Evolutionary conservation across 2,888 invertebrate genomes (phyloP), one percentile per base, ranked within the genome.

Genomic region (Synergus japonicus): DNA sequence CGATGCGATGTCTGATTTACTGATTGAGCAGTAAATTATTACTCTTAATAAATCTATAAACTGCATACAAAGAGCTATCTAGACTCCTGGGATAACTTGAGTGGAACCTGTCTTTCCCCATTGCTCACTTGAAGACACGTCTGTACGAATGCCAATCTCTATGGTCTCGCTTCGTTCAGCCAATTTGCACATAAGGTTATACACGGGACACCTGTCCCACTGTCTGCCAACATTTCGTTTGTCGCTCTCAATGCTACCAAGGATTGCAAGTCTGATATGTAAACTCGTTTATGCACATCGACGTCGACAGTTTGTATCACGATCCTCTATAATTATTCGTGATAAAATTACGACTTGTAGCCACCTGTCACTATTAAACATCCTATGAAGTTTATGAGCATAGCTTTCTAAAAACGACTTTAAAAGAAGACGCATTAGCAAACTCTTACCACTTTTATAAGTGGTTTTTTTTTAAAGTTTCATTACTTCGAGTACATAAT

Each of bases 221-320:
- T 73, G 69, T 73, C 49, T 37, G n/a, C 73, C 73, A 73, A 73
- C 73, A 49, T 73, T 73, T 73, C 73, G 54, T 73, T 54, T 60
- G 60, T 60, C 60, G 60, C 22, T 60, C 22, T 60, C 22, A 22
- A 60, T 60, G 60, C 60, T 60, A 10, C 60, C 60, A 9, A 54
- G 49, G 49, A 73, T 73, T 73, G 49, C 54, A 9, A 54, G 73
- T 73, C 60, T 15, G 73, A 73, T 73, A 73, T 73, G 73, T 18
- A 73, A 73, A 73, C 29, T 54, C 54, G 54, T 73, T 73, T 37
- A 73, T 73, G 73, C 73, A 37, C 49, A 49, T 54, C 49, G 73
- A 54, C 73, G 54, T 54, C 49, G 73, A 54, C 73, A 73, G 54
- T 22, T 60, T 37, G 37, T 73, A 15, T 73, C 73, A 54, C 49